Evolutionary conservation across 2,113 vertebrate species (phyloP), one percentile per base, ranked within the genome.

Genomic region (Otolemur garnettii): DNA sequence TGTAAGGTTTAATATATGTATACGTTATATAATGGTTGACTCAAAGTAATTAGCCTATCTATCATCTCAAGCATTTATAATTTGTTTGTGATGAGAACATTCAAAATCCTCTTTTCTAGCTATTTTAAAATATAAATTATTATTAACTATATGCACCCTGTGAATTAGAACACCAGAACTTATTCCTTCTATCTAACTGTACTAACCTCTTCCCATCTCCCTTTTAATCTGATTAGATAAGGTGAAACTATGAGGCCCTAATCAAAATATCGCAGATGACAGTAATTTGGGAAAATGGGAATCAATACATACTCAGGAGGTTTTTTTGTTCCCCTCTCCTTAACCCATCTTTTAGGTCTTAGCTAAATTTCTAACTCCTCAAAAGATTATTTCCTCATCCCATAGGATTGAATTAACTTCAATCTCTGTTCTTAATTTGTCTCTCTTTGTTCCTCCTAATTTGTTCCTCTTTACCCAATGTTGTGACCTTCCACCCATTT

Each of bases 241-340:
- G 42, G 5, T 88, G 26, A 84, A n/a, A 60, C 88, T 66, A 28
- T 50, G n/a, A 75, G 33, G 24, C 45, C 71, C 55, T 77, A 72
- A 87, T 28, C 14, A 90, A 93, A 85, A 93, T 80, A 5, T 85
- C 88, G 96, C 81, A 77, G 30, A 71, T 55, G 59, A 84, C 14
- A 68, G 5, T 55, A 66, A 80, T 38, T 74, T 75, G 68, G 26
- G 10, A 95, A 93, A 94, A 38, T 42, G 57, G 35, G 35, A 86
- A 79, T 86, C 78, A 55, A 50, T 62, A 62, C 4, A 4, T 33
- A 53, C n/a, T 80, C 21, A 82, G 35, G 78, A 33, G 38, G 81
- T 80, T 78, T 93, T 42, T 38, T 22, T 21, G 17, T 7, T 12
- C 5, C 11, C 3, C 53, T 50, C 22, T 35, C 68, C 38, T 69